These are phyloP conservation scores for Gasterosteus aculeatus DNA, from an alignment of 2,113 vertebrate genomes.

Conservation along the genomic window DNA sequence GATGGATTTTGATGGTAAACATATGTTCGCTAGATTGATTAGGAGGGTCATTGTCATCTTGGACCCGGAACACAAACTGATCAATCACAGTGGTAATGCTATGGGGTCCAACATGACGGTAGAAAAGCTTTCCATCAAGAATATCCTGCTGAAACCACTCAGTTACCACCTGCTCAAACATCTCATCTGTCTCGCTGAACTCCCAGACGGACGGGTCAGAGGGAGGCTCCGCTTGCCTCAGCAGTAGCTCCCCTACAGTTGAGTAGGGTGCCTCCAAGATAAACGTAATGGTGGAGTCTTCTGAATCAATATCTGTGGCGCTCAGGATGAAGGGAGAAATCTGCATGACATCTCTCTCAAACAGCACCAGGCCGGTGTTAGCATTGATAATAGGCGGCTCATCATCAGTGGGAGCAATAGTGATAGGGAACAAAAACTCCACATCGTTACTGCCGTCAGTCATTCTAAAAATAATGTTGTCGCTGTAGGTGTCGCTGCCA, in stretches of 20 bases:
- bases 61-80: slow-evolving; percentile 80
- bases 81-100: slow-evolving; percentile 73
- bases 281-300: slow-evolving; percentile 83
- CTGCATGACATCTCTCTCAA: slow-evolving; percentile 81
- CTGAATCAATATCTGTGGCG: slow-evolving; percentile 85
- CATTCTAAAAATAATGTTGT: slow-evolving; percentile 85
- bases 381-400: slow-evolving; percentile 82
- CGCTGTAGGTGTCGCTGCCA: slow-evolving; percentile 84
- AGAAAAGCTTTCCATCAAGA: slow-evolving; percentile 84
- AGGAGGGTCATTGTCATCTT: slow-evolving; percentile 85
- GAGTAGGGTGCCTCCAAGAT: slow-evolving; percentile 74
- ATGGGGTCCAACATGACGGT: slow-evolving; percentile 79
- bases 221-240: slow-evolving; percentile 78
- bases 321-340: slow-evolving; percentile 86
- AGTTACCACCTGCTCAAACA: slow-evolving; percentile 86
- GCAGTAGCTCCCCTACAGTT: slow-evolving; percentile 76
- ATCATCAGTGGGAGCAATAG: slow-evolving; percentile 84
- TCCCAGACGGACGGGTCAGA: slow-evolving; percentile 73
- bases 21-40: slow-evolving; percentile 85
- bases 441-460: slow-evolving; percentile 83
- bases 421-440: slow-evolving; percentile 85
- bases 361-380: slow-evolving; percentile 81
- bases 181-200: slow-evolving; percentile 77
- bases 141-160: slow-evolving; percentile 87
- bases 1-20: slow-evolving; percentile 89